These are phyloP conservation scores for Elgonia sp. DNA, from an alignment of 2,888 invertebrate genomes.

Conservation along the genomic window DNA sequence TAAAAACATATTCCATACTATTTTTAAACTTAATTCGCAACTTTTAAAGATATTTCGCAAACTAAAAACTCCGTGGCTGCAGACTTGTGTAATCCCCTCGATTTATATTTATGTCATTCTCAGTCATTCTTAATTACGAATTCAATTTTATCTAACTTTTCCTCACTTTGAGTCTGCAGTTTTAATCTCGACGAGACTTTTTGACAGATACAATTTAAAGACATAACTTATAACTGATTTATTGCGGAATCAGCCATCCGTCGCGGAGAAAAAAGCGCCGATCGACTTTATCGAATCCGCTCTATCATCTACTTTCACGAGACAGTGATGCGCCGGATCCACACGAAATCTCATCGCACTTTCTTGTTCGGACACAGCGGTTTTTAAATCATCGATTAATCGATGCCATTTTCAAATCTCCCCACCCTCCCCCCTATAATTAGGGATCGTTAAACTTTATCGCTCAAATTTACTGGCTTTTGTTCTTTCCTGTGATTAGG, in stretches of 20 bases:
- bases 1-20: too few relatives aligned
- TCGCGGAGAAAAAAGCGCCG: constrained; percentile 22
- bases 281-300: constrained; percentile 43
- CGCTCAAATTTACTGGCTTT: background rate
- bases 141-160: too few relatives aligned
- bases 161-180: too few relatives aligned
- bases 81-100: too few relatives aligned
- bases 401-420: background rate
- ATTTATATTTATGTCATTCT: too few relatives aligned
- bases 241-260: constrained; percentile 33
- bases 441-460: constrained; percentile 30
- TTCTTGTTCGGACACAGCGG: constrained; percentile 11
- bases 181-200: too few relatives aligned
- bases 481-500: constrained; percentile 9
- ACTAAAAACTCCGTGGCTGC: too few relatives aligned
- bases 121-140: too few relatives aligned
- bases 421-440: background rate
- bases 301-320: constrained; percentile 56
- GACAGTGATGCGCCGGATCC: constrained; percentile 30
- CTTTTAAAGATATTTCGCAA: too few relatives aligned
- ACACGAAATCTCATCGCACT: constrained; percentile 43
- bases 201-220: too few relatives aligned
- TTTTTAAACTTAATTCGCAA: too few relatives aligned
- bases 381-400: background rate
- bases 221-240: background rate